phyloP scores from a whole-genome alignment of 1,140 invertebrate genomes.

The Drosophila busckii region DNA sequence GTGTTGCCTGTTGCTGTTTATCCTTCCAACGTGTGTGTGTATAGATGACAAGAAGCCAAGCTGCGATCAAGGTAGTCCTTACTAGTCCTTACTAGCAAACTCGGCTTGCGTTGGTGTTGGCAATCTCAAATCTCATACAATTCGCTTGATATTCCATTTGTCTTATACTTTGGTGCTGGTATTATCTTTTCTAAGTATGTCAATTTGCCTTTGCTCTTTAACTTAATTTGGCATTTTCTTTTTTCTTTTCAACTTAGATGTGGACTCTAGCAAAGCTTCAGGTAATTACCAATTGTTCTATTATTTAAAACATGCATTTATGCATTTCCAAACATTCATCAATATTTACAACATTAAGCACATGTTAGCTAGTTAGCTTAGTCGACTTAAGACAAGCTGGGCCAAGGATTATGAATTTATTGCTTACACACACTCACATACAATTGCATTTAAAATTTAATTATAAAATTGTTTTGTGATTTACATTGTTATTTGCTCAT shows the following conservation, averaged over 20 bases:
- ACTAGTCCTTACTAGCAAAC: neutral
- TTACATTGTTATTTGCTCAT: too few species aligned
- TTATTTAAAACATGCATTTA: slow-evolving; percentile 2
- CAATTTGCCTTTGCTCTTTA: slow-evolving; percentile 1
- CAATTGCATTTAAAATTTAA: too few species aligned
- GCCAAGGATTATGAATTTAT: too few species aligned
- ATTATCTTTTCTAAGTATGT: neutral
- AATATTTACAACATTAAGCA: too few species aligned
- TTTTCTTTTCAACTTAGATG: slow-evolving; percentile 36
- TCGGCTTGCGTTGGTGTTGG: slow-evolving; percentile 10
- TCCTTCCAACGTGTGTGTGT: slow-evolving; percentile 32
- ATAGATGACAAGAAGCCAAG: slow-evolving; percentile 65
- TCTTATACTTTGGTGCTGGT: slow-evolving; percentile 9
- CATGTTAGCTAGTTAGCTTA: too few species aligned
- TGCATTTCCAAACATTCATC: too few species aligned
- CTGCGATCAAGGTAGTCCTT: slow-evolving; percentile 64
- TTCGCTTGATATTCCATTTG: neutral
- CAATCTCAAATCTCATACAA: neutral
- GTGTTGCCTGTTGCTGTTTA: slow-evolving; percentile 8
- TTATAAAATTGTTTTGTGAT: too few species aligned
- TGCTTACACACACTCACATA: too few species aligned
- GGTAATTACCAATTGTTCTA: slow-evolving; percentile 52
- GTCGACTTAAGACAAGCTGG: too few species aligned
- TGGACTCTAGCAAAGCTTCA: slow-evolving; percentile 55
- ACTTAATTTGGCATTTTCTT: slow-evolving; percentile 26